phyloP scores from a whole-genome alignment of 2,888 invertebrate genomes.

The Thera obeliscata region DNA sequence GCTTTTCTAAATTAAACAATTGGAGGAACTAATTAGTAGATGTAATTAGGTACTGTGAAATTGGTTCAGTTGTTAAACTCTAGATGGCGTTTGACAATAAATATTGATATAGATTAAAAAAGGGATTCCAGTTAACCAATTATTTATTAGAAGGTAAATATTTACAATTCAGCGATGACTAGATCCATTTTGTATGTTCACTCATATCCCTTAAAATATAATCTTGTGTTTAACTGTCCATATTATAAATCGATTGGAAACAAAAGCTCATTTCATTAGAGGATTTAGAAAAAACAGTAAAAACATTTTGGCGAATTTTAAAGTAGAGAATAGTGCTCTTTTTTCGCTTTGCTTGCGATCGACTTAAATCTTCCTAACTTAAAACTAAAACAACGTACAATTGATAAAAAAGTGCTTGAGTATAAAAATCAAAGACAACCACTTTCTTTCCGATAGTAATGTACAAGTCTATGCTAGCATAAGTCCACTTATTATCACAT shows the following conservation, averaged over 20 bases:
- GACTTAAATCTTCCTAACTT: constrained; percentile 10
- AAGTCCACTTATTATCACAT: constrained; percentile 33
- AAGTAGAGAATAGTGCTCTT: too few relatives aligned
- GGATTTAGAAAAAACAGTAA: too few relatives aligned
- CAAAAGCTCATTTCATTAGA: not conserved
- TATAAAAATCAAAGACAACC: not conserved
- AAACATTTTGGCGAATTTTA: too few relatives aligned
- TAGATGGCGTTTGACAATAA: not conserved
- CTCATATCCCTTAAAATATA: constrained; percentile 46
- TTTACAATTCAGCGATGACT: constrained; percentile 62
- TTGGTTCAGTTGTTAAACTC: too few relatives aligned
- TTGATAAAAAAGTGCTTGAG: constrained; percentile 9
- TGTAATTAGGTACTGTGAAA: too few relatives aligned
- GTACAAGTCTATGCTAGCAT: constrained; percentile 6
- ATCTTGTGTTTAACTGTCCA: constrained; percentile 34
- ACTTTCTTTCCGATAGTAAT: constrained; percentile 7
- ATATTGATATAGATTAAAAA: not conserved
- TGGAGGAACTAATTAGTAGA: too few relatives aligned
- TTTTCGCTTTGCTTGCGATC: constrained; percentile 6
- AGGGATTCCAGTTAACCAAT: constrained; percentile 31
- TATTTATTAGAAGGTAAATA: constrained; percentile 50
- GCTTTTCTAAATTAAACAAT: too few relatives aligned
- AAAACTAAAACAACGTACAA: constrained; percentile 18
- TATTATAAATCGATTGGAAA: constrained; percentile 21
- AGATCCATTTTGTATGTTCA: constrained; percentile 68